Conservation (phyloP, 1,140 invertebrate genomes). For the Penaeus chinensis region DNA sequence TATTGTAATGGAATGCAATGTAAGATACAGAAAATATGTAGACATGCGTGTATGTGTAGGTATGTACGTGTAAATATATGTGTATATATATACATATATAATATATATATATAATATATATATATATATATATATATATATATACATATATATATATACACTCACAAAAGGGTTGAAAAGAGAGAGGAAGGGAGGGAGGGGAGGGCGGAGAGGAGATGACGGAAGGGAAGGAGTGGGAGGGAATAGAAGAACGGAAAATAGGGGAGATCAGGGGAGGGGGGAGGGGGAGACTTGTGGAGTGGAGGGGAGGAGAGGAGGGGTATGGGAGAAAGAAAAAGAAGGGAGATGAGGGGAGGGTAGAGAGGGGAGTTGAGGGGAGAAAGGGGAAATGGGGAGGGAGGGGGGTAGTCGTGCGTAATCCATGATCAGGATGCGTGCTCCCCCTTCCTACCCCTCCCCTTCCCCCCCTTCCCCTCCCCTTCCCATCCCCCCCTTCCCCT, state of each 20-base stretch:
- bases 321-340: background rate
- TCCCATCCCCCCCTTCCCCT: background rate
- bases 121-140: too few relatives aligned
- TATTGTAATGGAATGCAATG: too few relatives aligned
- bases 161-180: background rate
- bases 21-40: too few relatives aligned
- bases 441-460: background rate
- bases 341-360: background rate
- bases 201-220: background rate
- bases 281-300: background rate
- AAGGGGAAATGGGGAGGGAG: background rate
- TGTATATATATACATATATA: too few relatives aligned
- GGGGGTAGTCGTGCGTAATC: too few relatives aligned
- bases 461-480: background rate
- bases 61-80: too few relatives aligned
- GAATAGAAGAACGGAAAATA: background rate
- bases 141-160: too few relatives aligned
- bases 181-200: background rate
- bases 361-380: background rate
- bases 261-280: background rate
- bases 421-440: too few relatives aligned
- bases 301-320: background rate
- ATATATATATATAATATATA: too few relatives aligned
- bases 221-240: background rate
- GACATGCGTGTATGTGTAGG: too few relatives aligned